Conservation (phyloP, 2,888 invertebrate genomes). For the Cantharis rufa region DNA sequence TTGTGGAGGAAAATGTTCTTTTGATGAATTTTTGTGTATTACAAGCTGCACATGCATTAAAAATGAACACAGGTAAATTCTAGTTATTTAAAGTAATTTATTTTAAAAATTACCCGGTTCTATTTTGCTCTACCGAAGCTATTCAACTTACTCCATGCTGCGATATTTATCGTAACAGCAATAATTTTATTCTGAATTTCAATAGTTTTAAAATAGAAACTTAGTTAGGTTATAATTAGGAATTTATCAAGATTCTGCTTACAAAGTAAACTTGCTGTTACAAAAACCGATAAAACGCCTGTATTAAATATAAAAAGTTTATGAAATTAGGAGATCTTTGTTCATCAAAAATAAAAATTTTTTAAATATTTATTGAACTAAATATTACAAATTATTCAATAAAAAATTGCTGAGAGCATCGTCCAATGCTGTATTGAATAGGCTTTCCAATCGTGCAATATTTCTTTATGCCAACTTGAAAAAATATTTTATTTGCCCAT, state of each 20-base stretch:
- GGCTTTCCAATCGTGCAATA: too few species aligned
- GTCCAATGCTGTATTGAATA: too few species aligned
- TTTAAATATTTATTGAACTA: neutral
- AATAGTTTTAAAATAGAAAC: neutral
- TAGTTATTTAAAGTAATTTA: too few species aligned
- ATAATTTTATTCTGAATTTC: neutral
- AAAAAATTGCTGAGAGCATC: too few species aligned
- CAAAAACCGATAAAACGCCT: neutral
- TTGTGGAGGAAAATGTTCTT: constrained; percentile 54
- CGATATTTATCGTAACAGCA: too few species aligned
- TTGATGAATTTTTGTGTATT: constrained; percentile 62
- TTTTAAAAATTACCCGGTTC: neutral
- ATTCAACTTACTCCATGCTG: too few species aligned
- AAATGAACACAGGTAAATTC: constrained; percentile 44
- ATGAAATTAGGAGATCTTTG: neutral
- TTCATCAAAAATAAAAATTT: neutral
- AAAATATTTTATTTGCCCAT: too few species aligned
- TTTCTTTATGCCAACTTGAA: too few species aligned
- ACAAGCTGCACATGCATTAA: constrained; percentile 70
- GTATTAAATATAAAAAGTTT: neutral
- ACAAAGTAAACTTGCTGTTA: neutral
- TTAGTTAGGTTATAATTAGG: neutral
- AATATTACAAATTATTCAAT: too few species aligned
- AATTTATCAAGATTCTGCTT: neutral
- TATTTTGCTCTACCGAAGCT: neutral